A percentile compares a stretch with the other conserved stretches of the same genome.
Conservation (phyloP, 2,113 vertebrate genomes). For the Leptosomus discolor region DNA sequence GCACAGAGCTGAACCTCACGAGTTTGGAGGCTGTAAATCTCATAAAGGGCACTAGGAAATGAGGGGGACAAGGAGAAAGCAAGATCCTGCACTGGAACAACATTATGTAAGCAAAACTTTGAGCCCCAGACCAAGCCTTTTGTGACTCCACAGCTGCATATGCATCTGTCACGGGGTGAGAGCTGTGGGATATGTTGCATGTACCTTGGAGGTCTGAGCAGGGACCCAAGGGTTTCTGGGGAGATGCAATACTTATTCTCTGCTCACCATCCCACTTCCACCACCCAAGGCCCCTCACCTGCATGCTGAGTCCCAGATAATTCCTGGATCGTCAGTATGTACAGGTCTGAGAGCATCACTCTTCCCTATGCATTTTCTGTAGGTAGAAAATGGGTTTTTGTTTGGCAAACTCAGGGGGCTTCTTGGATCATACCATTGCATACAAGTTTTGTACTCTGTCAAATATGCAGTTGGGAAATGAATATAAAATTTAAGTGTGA, state of each 20-base stretch:
- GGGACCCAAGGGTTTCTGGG: neutral
- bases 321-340: neutral
- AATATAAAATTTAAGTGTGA: neutral
- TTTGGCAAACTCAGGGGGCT: neutral
- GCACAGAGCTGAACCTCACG: neutral
- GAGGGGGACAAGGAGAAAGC: neutral
- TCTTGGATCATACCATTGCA: neutral
- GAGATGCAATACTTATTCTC: neutral
- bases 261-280: neutral
- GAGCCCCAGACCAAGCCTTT: neutral
- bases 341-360: neutral
- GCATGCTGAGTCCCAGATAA: neutral
- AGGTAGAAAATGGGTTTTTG: neutral
- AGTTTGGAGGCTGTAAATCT: neutral
- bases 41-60: neutral
- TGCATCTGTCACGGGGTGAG: neutral
- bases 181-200: neutral
- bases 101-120: neutral
- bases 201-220: neutral
- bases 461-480: neutral
- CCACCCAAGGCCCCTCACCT: neutral
- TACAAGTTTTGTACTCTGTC: neutral
- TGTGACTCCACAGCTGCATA: neutral
- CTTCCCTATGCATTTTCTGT: neutral
- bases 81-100: neutral